Base-by-base conservation (phyloP, 1,140 invertebrate genomes). In the Nylanderia fulva region DNA sequence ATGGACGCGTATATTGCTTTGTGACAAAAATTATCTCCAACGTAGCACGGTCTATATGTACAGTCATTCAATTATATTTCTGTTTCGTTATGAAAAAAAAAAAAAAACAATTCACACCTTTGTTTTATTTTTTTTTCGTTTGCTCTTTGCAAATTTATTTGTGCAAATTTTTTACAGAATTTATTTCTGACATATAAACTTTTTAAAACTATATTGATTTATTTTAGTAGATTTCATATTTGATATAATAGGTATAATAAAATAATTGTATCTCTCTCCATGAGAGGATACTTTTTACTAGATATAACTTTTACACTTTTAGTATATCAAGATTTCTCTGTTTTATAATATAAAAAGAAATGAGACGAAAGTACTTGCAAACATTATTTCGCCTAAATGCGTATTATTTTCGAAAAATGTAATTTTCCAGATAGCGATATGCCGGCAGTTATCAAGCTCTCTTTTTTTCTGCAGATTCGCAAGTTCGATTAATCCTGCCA, bases 401-500 rank as follows among this genome's bases (percentile, higher is more conserved):
- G 6, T 9, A 54, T 66, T 27, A 24, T 79, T 77, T 13, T 13
- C 48, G 24, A 15, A 66, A n/a, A 52, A 77, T 48, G 33, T 0
- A 39, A 42, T 29, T 68, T 21, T 79, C 56, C 29, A 54, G 13
- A 68, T 36, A 39, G 33, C 7, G 63, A 24, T 58, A 60, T 29
- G 21, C 36, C 48, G 36, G 39, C 6, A 1, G 36, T 13, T 5
- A 21, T 29, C 7, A 29, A 48, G 42, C 5, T 45, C 42, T 3
- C 5, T 54, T 64, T n/a, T 13, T 60, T 61, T 21, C 61, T 18
- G 39, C n/a, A 61, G 52, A 79, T 68, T 42, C 60, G 18, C 21
- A 15, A 27, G 27, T 33, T 68, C 61, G 87, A 89, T 89, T 88
- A 86, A 88, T 86, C 79, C 72, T 52, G 68, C 61, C 21, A 6